phyloP scores from a whole-genome alignment of 1,140 invertebrate species.

The Oryzaephilus surinamensis region DNA sequence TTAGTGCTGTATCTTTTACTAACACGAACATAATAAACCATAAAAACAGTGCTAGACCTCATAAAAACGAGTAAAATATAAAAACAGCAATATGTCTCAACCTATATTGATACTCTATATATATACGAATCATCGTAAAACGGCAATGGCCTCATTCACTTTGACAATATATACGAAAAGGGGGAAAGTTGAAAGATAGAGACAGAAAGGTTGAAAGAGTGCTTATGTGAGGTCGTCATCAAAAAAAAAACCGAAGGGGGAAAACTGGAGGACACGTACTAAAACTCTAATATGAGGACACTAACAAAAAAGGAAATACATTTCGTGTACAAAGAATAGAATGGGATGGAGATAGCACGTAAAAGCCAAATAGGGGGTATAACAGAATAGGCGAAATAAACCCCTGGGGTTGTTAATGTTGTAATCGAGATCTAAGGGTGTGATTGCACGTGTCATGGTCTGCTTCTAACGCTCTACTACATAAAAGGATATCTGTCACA shows the following conservation, averaged over 20 bases:
- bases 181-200: no score
- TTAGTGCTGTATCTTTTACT: constrained; percentile 2
- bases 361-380: background rate
- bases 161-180: constrained; percentile 11
- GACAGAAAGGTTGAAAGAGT: no score
- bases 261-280: constrained; percentile 2
- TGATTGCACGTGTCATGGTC: constrained; percentile 21
- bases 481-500: constrained; percentile 18
- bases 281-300: background rate
- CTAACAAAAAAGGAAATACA: background rate
- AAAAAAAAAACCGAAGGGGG: constrained; percentile 4
- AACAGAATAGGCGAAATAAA: background rate
- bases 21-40: constrained; percentile 12
- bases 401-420: constrained; percentile 23
- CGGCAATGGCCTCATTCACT: constrained; percentile 12
- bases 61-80: constrained; percentile 10
- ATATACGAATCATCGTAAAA: constrained; percentile 16
- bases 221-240: background rate
- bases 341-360: background rate
- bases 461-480: constrained; percentile 2
- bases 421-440: constrained; percentile 26
- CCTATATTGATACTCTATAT: constrained; percentile 13
- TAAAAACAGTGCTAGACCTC: constrained; percentile 7
- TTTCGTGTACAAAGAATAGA: no score
- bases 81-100: constrained; percentile 12